Evolutionary conservation across 1,140 invertebrate genomes (phyloP).

Genomic region (Epicauta chinensis): DNA sequence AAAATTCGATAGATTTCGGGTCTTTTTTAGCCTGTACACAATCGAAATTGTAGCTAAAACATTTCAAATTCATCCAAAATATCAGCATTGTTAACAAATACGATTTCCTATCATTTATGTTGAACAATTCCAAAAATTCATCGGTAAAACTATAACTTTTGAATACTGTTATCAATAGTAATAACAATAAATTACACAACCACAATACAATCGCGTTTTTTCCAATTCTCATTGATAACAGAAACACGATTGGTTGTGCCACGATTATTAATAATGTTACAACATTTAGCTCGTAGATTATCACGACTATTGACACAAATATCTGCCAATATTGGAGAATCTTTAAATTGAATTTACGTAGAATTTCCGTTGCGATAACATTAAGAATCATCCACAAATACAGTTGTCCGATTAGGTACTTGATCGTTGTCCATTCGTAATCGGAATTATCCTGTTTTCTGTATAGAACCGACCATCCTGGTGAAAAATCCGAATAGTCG

Average conservation of each 20-base stretch:
- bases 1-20: conserved; percentile 41
- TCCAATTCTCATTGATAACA: conserved; percentile 9
- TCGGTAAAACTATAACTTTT: conserved; percentile 21
- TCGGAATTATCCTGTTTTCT: conserved; percentile 48
- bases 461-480: conserved; percentile 44
- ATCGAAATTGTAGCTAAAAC: conserved; percentile 34
- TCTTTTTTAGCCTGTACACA: conserved; percentile 9
- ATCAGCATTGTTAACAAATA: conserved; percentile 28
- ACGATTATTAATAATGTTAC: conserved; percentile 20
- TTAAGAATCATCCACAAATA: conserved; percentile 44
- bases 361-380: conserved; percentile 40
- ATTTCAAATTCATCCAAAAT: conserved; percentile 38
- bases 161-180: conserved; percentile 23
- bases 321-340: conserved; percentile 25
- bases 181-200: conserved; percentile 20
- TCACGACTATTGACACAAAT: conserved; percentile 18
- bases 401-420: conserved; percentile 40
- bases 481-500: conserved; percentile 32
- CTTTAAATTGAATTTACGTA: conserved; percentile 22
- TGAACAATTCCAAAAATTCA: conserved; percentile 12
- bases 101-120: conserved; percentile 21
- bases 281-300: conserved; percentile 18
- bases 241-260: conserved; percentile 32
- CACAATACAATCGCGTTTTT: conserved; percentile 22
- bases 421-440: conserved; percentile 50